Base-by-base conservation (phyloP, 1,140 invertebrate species). In the Bombus pascuorum region DNA sequence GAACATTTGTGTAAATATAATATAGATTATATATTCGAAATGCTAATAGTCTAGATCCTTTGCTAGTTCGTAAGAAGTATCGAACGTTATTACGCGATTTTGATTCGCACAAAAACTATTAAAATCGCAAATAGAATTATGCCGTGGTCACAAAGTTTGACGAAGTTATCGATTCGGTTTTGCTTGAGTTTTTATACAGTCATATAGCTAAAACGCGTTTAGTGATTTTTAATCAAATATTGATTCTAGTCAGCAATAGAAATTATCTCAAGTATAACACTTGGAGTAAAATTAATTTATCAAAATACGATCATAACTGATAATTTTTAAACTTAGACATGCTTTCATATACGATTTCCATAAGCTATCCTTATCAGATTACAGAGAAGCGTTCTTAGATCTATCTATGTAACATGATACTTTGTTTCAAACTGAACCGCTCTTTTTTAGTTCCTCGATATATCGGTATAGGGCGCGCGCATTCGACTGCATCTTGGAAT, bases 401-500 rank as follows among this genome's bases (percentile, higher is more conserved):
- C 37, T 39, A 28, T 32, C 28, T 15, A 6, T 62, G 12, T 9
- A 2, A 37, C 34, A 25, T 28, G 12, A 53, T 53, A 53, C 22
- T 34, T 32, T n/a, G 12, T 42, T 80, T 84, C 15, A n/a, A 84
- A 84, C 32, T 4, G n/a, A 32, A 59, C 66, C 76, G 68, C 76
- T 3, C 22, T 59, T 57, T 37, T 37, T 25, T 79, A 79, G 28
- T 79, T 84, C 34, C 0, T 2, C 1, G n/a, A 44, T 72, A 39
- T 13, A 70, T 28, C 66, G 37, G 25, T n/a, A 25, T 9, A 37
- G 0, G 78, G 59, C 78, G 70, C 28, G 8, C 10, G 22, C 47
- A 74, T 32, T 37, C 32, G 13, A 25, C 18, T 65, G 9, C 15
- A 42, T n/a, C 22, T 44, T 10, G 12, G 4, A 34, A 37, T 47